These are phyloP conservation scores for Hippoglossus hippoglossus DNA, from an alignment of 2,797 vertebrate genomes.

Conservation along the genomic window DNA sequence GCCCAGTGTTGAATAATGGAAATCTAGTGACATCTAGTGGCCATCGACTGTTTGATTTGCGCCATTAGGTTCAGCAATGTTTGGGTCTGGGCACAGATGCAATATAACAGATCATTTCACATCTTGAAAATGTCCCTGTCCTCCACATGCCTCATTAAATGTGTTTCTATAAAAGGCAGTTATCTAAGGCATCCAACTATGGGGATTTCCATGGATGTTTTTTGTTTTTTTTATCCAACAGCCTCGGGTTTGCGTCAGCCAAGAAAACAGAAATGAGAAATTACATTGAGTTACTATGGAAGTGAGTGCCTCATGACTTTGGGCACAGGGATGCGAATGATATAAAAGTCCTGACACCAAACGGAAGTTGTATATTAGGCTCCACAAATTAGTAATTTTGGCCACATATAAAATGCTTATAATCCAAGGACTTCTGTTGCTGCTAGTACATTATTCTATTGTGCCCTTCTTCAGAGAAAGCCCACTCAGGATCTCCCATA, in stretches of 20 bases:
- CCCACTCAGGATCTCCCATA: background rate
- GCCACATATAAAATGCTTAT: background rate
- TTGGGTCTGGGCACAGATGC: too few relatives aligned
- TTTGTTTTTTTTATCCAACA: slow-evolving; percentile 1
- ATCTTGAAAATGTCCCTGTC: background rate
- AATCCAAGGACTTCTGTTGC: background rate
- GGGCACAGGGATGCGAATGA: background rate
- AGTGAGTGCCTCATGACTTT: background rate
- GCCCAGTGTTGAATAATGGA: background rate
- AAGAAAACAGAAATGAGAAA: background rate
- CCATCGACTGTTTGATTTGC: background rate
- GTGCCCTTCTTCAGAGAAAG: background rate
- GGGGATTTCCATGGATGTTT: background rate
- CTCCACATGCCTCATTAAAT: background rate
- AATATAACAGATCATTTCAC: slow-evolving; percentile 1
- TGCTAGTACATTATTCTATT: background rate
- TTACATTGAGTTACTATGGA: background rate
- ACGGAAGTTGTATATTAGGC: background rate
- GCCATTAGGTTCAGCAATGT: background rate
- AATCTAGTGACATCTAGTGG: slow-evolving; percentile 63
- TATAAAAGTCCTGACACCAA: background rate
- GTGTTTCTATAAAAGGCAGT: background rate
- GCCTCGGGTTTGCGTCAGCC: background rate
- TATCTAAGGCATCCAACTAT: background rate
- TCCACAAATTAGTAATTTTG: background rate